Evolutionary conservation across 2,888 invertebrate genomes (phyloP), one percentile per base, ranked within the genome.

Genomic region (Epirrhoe tristata): DNA sequence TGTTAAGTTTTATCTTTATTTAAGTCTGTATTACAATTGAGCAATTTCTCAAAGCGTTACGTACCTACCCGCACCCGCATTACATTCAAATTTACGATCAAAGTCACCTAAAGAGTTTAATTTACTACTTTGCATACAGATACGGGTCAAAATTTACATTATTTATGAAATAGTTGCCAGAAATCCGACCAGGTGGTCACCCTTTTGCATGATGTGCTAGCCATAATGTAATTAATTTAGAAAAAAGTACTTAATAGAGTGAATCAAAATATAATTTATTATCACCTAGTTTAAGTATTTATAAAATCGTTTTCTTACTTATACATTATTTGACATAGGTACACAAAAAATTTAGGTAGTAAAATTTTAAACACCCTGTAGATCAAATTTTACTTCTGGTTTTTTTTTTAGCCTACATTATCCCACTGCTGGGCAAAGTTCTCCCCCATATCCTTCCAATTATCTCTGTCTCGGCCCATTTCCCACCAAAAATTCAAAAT

Each of bases 61-160:
- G 6, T 36, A 36, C 36, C 36, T 36, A 36, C 36, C 32, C 12
- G 43, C 8, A 48, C 57, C 57, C 57, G 57, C 57, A 58, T 58
- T 14, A 31, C 52, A 53, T 36, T 36, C 36, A 36, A 17, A 36
- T 51, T 58, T 36, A 58, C 58, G 50, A 36, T 58, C 32, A 16
- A 17, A 51, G 36, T 51, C 39, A 52, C 5, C 8, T 34, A 58
- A 58, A 36, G 51, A 39, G 36, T 58, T 50, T 4, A 58, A 34
- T 58, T 46, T 46, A 48, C 36, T 34, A 51, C 17, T 58, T 58
- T 58, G 51, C 58, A 51, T 58, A 51, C 16, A 34, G 34, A 58
- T 58, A 51, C 58, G 58, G 58, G 58, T 58, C 36, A 58, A 34
- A 58, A 51, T 51, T 58, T 51, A 51, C 58, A 58, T 58, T 39